A percentile compares a stretch with the other conserved stretches of the same genome.
phyloP scores from a whole-genome alignment of 2,113 vertebrate genomes.

The human (Homo sapiens) region GRCh38 chr17:37469501-37470000 shows the following conservation, averaged over 20 bases:
- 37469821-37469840: not conserved
- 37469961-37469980: constrained; percentile 13
- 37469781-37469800: not conserved
- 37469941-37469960: not conserved
- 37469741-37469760: not conserved
- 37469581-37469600: too few species aligned
- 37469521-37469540: too few species aligned
- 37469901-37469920: not conserved
- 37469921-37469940: not conserved
- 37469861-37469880: not conserved
- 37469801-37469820: not conserved
- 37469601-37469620: too few species aligned
- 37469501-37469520: too few species aligned
- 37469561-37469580: too few species aligned
- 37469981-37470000: constrained; percentile 20
- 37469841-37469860: not conserved
- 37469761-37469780: not conserved
- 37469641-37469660: not conserved
- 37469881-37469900: not conserved
- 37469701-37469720: not conserved
- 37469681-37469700: not conserved
- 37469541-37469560: too few species aligned
- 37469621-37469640: not conserved
- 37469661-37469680: not conserved
- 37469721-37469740: not conserved